Percentiles rank a stretch among this genome's conserved stretches.
Evolutionary conservation across 2,797 vertebrate species (phyloP).

Genomic region (Pempheris klunzingeri): DNA sequence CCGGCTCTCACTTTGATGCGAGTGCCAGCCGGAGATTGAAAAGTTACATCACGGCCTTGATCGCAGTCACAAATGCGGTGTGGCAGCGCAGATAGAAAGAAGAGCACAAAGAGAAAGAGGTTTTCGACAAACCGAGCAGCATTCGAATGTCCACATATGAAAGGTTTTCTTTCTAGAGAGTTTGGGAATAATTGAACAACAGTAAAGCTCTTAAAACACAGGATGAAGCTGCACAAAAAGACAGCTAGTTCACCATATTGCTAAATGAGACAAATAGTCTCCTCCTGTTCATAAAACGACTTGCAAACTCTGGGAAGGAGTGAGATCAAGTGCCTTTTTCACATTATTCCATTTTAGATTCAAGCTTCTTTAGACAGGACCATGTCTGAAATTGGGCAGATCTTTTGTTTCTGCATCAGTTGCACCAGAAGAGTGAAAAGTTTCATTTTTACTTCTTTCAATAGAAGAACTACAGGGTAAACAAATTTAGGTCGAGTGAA

Average conservation of each 20-base stretch:
- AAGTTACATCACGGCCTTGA: conserved; percentile 10
- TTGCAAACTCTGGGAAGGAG: too few species aligned
- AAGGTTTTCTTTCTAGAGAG: not conserved
- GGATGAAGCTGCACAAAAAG: not conserved
- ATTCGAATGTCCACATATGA: not conserved
- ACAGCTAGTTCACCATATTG: conserved; percentile 6
- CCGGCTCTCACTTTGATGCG: conserved; percentile 19
- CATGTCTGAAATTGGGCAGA: not conserved
- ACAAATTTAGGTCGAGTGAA: conserved; percentile 32
- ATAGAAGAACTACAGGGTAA: conserved; percentile 16
- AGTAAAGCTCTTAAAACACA: not conserved
- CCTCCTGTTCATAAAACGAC: not conserved
- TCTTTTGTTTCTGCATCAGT: not conserved
- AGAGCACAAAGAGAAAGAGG: not conserved
- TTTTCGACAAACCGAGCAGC: not conserved
- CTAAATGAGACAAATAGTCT: too few species aligned
- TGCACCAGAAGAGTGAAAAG: not conserved
- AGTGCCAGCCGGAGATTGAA: conserved; percentile 24
- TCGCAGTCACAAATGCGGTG: not conserved
- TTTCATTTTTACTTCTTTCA: conserved; percentile 5
- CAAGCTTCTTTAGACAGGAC: not conserved
- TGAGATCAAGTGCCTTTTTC: not conserved
- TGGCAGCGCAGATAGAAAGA: not conserved
- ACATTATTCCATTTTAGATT: not conserved
- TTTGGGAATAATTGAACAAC: not conserved